Base-by-base conservation (phyloP, 2,797 vertebrate genomes). In the Crocodylus rhombifer region DNA sequence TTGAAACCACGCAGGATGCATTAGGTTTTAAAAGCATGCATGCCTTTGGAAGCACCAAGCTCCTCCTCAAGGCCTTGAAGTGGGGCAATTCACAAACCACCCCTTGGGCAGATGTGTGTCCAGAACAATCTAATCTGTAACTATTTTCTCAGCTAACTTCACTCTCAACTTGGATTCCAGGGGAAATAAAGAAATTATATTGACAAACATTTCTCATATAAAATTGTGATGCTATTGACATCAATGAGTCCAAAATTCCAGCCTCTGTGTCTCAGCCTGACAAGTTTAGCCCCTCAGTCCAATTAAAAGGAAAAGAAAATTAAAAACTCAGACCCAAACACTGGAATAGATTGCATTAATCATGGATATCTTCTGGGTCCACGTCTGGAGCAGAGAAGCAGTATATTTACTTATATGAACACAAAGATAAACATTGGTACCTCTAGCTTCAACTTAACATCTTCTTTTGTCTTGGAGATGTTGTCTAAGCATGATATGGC, bases 381-480 rank as follows among this genome's bases (percentile, higher is more conserved):
- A 10, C 10, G 3, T 51, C 42, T 51, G 42, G 42, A 51, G 42
- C 42, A 51, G 42, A 51, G 42, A 51, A 51, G 42, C 42, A 36
- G 64, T 25, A 2, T 6, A 36, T 4, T 20, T 33, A 5, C 28
- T 1, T 4, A 30, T 2, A 17, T 2, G 75, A 0, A 16, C 0
- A 51, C 1, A 1, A 76, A n/a, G 13, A 76, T 90, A 93, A 86
- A 85, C 28, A 91, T 11, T 64, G 64, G 87, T 95, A 98, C 99
- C 99, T 99, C 99, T 7, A 99, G 96, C 94, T 99, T 99, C 98
- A 99, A 97, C 92, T 98, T 98, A 28, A 99, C 98, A 14, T 99
- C 99, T 97, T 99, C 99, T 96, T 98, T 99, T 86, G 98, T 98
- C 97, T 99, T 99, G 78, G 99, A 99, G 97, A 99, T 99, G 81